Conservation (phyloP, 2,888 invertebrate genomes). For the Elysia crispata region DNA sequence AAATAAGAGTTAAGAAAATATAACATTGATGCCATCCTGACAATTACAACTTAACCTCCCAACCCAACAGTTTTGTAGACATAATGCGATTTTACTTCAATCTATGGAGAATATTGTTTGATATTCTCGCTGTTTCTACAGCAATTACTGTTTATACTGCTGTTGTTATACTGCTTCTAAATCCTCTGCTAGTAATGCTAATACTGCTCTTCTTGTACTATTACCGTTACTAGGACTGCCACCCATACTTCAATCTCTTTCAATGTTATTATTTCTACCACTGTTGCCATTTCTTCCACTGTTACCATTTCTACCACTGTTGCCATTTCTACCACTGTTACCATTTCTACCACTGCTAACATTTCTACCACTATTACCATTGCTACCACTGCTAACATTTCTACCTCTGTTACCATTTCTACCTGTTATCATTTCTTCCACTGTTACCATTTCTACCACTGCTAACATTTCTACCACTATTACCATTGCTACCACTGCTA, state of each 20-base stretch:
- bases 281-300: not conserved
- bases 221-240: not conserved
- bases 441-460: not conserved
- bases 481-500: not conserved
- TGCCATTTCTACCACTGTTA: not conserved
- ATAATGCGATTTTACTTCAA: no score
- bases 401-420: not conserved
- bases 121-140: no score
- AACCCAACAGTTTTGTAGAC: no score
- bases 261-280: not conserved
- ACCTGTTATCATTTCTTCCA: not conserved
- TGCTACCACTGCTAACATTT: not conserved
- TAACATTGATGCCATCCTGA: no score
- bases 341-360: not conserved
- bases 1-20: no score
- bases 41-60: constrained; percentile 1
- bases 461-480: not conserved
- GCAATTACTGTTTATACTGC: not conserved
- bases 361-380: not conserved
- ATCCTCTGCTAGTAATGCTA: constrained; percentile 20
- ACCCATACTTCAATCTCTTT: not conserved
- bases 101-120: no score
- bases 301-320: no score
- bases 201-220: not conserved
- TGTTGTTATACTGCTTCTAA: not conserved